Conservation (phyloP, 1,140 invertebrate species). For the Asobara japonica region DNA sequence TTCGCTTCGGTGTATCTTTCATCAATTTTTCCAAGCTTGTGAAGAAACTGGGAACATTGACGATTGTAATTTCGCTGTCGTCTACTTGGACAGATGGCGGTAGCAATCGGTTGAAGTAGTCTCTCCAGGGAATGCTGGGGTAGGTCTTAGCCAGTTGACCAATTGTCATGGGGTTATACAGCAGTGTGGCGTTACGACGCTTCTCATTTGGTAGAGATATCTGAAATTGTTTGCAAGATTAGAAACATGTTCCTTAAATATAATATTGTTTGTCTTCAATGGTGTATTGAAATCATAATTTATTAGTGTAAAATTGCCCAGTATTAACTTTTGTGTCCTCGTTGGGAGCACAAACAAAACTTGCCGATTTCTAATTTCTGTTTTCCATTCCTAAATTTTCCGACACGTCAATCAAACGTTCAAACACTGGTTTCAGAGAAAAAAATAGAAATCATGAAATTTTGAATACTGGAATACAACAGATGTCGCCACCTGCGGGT, state of each 20-base stretch:
- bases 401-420: too few species aligned
- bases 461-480: too few species aligned
- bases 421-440: too few species aligned
- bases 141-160: slow-evolving; percentile 78
- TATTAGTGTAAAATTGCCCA: too few species aligned
- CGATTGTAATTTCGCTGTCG: slow-evolving; percentile 79
- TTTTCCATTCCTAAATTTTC: too few species aligned
- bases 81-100: slow-evolving; percentile 70
- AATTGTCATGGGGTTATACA: slow-evolving; percentile 92
- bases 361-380: too few species aligned
- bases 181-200: slow-evolving; percentile 86
- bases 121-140: slow-evolving; percentile 81
- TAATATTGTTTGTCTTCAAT: neutral
- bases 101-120: slow-evolving; percentile 84
- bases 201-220: slow-evolving; percentile 91
- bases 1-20: slow-evolving; percentile 68
- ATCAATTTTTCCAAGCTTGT: slow-evolving; percentile 68
- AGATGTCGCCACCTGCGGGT: too few species aligned
- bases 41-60: slow-evolving; percentile 75
- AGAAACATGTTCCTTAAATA: slow-evolving; percentile 9
- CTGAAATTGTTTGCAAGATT: slow-evolving; percentile 63
- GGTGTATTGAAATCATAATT: neutral
- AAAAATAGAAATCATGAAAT: too few species aligned
- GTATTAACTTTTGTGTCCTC: too few species aligned
- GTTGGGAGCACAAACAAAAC: too few species aligned